Conservation (phyloP, 2,113 vertebrate genomes). For the Catharus bicknelli region DNA sequence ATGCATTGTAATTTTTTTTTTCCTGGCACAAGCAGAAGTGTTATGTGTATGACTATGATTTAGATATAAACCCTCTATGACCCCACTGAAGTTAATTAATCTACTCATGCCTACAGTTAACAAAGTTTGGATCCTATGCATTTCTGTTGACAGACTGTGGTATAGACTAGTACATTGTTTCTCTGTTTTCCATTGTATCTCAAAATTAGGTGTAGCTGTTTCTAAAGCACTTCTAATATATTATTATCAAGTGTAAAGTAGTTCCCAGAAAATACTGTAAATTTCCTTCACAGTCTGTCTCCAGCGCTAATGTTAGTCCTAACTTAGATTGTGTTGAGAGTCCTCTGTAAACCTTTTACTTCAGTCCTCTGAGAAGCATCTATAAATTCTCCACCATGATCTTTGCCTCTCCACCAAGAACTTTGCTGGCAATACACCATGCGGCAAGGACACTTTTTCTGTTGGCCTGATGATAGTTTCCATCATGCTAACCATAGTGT, state of each 20-base stretch:
- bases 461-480: neutral
- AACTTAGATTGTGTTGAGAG: neutral
- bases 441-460: neutral
- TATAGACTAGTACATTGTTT: neutral
- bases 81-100: neutral
- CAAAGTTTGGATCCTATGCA: rapidly evolving
- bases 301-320: neutral
- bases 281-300: neutral
- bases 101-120: neutral
- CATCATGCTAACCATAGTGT: neutral
- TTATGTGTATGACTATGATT: neutral
- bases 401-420: neutral
- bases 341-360: neutral
- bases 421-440: neutral
- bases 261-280: neutral
- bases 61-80: neutral
- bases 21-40: neutral
- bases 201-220: neutral
- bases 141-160: neutral
- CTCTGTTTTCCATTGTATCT: neutral
- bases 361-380: neutral
- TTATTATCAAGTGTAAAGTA: neutral
- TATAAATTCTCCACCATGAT: neutral
- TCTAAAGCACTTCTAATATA: neutral
- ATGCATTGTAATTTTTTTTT: neutral